phyloP scores from a whole-genome alignment of 1,140 invertebrate species.

The Anagrus nilaparvatae region DNA sequence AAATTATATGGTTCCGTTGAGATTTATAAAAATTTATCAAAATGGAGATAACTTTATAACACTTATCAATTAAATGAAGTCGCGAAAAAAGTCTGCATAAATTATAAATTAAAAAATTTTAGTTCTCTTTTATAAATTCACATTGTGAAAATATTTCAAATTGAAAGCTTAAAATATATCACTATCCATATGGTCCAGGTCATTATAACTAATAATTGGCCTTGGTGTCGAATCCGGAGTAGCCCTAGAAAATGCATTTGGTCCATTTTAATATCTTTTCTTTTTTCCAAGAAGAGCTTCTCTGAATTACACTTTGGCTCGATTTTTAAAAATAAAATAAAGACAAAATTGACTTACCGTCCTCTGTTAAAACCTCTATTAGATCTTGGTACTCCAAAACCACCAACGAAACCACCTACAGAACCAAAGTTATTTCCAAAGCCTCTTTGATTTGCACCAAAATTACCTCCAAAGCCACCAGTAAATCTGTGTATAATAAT shows the following conservation, averaged over 20 bases:
- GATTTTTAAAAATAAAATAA: background rate
- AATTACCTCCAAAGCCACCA: slow-evolving; percentile 17
- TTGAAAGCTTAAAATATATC: slow-evolving; percentile 51
- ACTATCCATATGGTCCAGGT: slow-evolving; percentile 71
- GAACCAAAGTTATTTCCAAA: slow-evolving; percentile 31
- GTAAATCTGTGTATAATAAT: too few relatives aligned
- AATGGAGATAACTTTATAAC: too few relatives aligned
- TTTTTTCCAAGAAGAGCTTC: slow-evolving; percentile 10
- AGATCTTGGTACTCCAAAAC: slow-evolving; percentile 35
- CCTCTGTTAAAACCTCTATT: slow-evolving; percentile 43
- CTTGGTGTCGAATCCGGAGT: slow-evolving; percentile 50
- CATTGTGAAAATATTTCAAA: slow-evolving; percentile 3
- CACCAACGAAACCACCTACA: slow-evolving; percentile 38
- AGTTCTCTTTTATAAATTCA: background rate
- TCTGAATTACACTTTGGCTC: slow-evolving; percentile 13
- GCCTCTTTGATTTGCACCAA: slow-evolving; percentile 34
- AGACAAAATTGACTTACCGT: slow-evolving; percentile 29
- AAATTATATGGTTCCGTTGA: too few relatives aligned
- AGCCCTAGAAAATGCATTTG: slow-evolving; percentile 44
- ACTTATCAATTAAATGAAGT: too few relatives aligned
- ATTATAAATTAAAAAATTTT: too few relatives aligned
- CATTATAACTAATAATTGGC: slow-evolving; percentile 69
- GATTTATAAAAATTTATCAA: slow-evolving; percentile 1
- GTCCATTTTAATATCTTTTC: slow-evolving; percentile 4
- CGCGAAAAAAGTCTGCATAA: too few relatives aligned